Conservation (phyloP, 2,888 invertebrate genomes). For the Dasypolia templi region DNA sequence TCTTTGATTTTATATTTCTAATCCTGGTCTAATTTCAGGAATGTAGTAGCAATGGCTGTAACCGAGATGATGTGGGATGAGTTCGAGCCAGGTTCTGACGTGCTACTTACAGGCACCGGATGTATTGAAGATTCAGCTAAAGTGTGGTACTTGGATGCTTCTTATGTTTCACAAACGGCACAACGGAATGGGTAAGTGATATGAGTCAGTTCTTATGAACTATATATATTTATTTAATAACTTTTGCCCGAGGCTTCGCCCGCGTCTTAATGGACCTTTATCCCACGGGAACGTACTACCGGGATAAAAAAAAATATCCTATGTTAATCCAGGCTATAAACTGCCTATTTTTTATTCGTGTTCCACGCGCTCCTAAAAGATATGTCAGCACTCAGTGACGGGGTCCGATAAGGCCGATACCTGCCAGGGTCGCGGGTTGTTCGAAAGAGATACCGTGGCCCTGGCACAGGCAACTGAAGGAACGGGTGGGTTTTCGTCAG, state of each 20-base stretch:
- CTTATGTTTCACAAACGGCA: slow-evolving; percentile 81
- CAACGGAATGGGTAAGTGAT: slow-evolving; percentile 80
- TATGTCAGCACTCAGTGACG: too few relatives aligned
- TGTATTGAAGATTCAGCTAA: slow-evolving; percentile 83
- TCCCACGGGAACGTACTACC: too few relatives aligned
- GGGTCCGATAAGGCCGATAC: too few relatives aligned
- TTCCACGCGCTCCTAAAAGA: too few relatives aligned
- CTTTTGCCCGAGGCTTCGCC: not conserved
- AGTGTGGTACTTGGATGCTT: slow-evolving; percentile 85
- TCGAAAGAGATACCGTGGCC: too few relatives aligned
- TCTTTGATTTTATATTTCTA: not conserved
- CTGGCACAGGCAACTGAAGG: too few relatives aligned
- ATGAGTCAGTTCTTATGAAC: not conserved
- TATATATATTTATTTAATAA: not conserved
- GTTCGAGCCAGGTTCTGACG: slow-evolving; percentile 82
- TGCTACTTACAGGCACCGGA: slow-evolving; percentile 84
- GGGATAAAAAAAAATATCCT: too few relatives aligned
- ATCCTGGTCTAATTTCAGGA: slow-evolving; percentile 69
- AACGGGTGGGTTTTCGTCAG: too few relatives aligned
- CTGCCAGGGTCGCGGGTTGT: too few relatives aligned
- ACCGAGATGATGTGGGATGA: slow-evolving; percentile 84
- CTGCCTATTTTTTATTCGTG: too few relatives aligned
- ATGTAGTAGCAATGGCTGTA: slow-evolving; percentile 84
- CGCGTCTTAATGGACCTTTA: not conserved
- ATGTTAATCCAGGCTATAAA: too few relatives aligned